Percentiles rank a stretch among this genome's conserved stretches.
Evolutionary conservation across 2,888 invertebrate species (phyloP).

Genomic region (Dorcus parallelipipedus): DNA sequence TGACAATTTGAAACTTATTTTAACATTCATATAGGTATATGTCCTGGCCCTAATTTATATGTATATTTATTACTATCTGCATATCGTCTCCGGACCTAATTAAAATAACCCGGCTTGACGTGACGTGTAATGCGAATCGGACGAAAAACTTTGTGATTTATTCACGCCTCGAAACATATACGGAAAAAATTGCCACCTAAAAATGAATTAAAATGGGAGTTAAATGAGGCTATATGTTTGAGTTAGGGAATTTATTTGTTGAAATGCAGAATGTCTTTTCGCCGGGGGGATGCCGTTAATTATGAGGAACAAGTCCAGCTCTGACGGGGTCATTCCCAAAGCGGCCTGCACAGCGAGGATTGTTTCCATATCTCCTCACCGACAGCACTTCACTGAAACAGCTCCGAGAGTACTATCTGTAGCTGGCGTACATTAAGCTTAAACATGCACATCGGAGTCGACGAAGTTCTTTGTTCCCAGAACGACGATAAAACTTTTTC

Average conservation of each 20-base stretch:
- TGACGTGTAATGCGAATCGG: not conserved
- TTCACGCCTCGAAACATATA: conserved; percentile 14
- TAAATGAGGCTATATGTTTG: conserved; percentile 45
- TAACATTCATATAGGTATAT: conserved; percentile 54
- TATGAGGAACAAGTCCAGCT: conserved; percentile 60
- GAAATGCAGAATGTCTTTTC: conserved; percentile 36
- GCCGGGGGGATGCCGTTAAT: conserved; percentile 58
- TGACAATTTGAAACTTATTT: conserved; percentile 57
- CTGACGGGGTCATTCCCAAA: conserved; percentile 39
- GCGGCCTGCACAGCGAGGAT: conserved; percentile 29
- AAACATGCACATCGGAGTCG: conserved; percentile 31
- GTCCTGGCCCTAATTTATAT: conserved; percentile 49
- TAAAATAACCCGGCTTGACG: conserved; percentile 15
- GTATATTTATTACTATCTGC: conserved; percentile 49
- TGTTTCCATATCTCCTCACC: conserved; percentile 27
- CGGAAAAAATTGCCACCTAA: conserved; percentile 21
- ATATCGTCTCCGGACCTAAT: conserved; percentile 24
- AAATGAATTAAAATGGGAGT: conserved; percentile 45
- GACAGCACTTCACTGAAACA: conserved; percentile 19
- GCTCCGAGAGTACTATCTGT: conserved; percentile 16
- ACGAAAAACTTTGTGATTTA: conserved; percentile 15
- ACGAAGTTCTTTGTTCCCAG: conserved; percentile 35
- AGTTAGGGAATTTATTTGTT: conserved; percentile 35
- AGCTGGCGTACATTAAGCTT: conserved; percentile 31
- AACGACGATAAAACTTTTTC: conserved; percentile 49